Percentiles rank a stretch among this genome's conserved stretches.
phyloP scores from a whole-genome alignment of 2,888 invertebrate genomes.

The Trachelus stipa region DNA sequence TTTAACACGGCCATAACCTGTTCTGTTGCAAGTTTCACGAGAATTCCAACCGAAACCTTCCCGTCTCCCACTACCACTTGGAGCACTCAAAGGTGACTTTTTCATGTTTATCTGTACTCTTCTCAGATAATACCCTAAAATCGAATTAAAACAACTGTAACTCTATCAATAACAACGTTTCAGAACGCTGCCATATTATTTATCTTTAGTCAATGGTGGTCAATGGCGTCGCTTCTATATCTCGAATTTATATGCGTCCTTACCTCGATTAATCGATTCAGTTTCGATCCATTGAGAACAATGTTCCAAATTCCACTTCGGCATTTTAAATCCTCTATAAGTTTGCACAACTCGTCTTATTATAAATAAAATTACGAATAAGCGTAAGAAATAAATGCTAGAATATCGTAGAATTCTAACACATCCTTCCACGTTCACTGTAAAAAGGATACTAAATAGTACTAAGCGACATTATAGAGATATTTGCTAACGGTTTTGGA shows the following conservation, averaged over 20 bases:
- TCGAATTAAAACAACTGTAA: not conserved
- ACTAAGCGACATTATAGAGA: not conserved
- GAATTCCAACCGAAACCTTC: conserved; percentile 36
- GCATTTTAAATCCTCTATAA: not conserved
- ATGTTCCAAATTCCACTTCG: not conserved
- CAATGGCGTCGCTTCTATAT: not conserved
- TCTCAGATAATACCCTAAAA: not conserved
- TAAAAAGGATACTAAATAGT: not conserved
- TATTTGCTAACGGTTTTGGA: not conserved
- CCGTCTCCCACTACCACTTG: conserved; percentile 34
- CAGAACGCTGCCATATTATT: conserved; percentile 1
- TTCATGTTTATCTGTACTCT: conserved; percentile 37
- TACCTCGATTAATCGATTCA: not conserved
- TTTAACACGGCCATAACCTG: conserved; percentile 2
- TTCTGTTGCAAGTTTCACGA: conserved; percentile 10
- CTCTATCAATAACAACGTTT: not conserved
- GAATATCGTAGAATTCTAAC: not conserved
- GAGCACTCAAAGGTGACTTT: conserved; percentile 53
- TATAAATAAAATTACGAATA: not conserved
- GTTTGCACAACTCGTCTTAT: not conserved
- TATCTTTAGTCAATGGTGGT: not conserved
- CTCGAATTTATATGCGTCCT: not conserved
- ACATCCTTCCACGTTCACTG: not conserved
- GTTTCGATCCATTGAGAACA: not conserved
- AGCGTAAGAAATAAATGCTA: not conserved